Evolutionary conservation across 2,888 invertebrate species (phyloP), one percentile per base, ranked within the genome.

Genomic region (Clanis bilineata): DNA sequence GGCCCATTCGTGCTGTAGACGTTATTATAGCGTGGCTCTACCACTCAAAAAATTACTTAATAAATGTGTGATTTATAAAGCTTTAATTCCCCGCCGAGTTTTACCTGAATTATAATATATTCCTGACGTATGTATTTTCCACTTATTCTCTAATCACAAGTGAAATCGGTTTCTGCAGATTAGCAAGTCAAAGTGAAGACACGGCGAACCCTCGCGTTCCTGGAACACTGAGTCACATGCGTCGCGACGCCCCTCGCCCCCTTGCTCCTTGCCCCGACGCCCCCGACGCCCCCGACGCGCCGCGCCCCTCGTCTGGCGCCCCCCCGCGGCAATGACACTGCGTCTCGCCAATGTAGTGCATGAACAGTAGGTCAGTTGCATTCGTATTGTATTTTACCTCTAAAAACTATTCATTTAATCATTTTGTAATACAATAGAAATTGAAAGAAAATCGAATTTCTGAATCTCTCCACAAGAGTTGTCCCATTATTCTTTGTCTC

Each of bases 171-270:
- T 39, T 22, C 25, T 28, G 21, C 39, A 36, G 47, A 79, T 76
- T 72, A 75, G 67, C 75, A 70, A 75, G 69, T 71, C 74, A 69
- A 72, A 67, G 60, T 57, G 59, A 64, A 56, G 62, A 62, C 65
- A 59, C 64, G 62, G 67, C 56, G 61, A 56, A 41, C 56, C 51
- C 55, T 59, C 45, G 56, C 70, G 71, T 76, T 79, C 74, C 70
- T 67, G 73, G 76, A 73, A 76, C 23, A 59, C 62, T 80, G 79
- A 80, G 65, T 82, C 81, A 83, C 79, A 83, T 54, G 66, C 68
- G 74, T 73, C 69, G 72, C 72, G 74, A 43, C 59, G 54, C 36
- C 43, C 61, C 47, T 56, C 66, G 51, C 64, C 69, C 54, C 59
- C 25, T 21, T 41, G 9, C 23, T 36, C 43, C 21, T 9, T 10